A percentile compares a stretch with the other conserved stretches of the same genome.
phyloP scores from a whole-genome alignment of 35 echinoderm and acorn worm genomes.

The Apostichopus californicus region DNA sequence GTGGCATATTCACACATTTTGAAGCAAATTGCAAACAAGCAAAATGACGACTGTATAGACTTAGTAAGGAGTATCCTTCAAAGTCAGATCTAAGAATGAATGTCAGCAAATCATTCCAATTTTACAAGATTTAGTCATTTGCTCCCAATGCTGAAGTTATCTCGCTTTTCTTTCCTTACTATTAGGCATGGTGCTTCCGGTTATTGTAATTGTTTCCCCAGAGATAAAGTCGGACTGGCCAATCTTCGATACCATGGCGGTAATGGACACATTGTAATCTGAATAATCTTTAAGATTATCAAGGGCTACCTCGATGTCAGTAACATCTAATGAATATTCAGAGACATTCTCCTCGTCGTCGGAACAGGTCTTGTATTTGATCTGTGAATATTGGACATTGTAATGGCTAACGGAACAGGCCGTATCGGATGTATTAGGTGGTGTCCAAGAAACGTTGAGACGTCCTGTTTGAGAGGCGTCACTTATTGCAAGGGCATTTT shows the following conservation, averaged over 20 bases:
- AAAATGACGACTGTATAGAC: too few species aligned
- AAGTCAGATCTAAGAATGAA: too few species aligned
- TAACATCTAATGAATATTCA: neutral
- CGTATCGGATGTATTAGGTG: neutral
- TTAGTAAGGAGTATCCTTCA: too few species aligned
- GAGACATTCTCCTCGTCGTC: neutral
- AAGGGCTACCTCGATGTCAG: neutral
- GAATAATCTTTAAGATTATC: neutral
- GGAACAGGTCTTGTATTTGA: neutral
- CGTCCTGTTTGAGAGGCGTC: neutral
- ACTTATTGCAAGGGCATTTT: neutral
- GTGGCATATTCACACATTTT: too few species aligned
- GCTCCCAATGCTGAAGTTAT: too few species aligned
- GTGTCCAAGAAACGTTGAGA: conserved; percentile 16
- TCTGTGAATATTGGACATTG: neutral
- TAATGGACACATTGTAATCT: neutral
- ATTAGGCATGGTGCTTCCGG: neutral
- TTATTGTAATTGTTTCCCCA: neutral
- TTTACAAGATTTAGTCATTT: too few species aligned
- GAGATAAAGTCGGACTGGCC: neutral
- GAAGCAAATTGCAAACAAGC: too few species aligned
- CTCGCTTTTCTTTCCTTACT: neutral
- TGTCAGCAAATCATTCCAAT: too few species aligned
- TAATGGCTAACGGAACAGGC: conserved; percentile 2
- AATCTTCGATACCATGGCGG: neutral